Evolutionary conservation across 2,113 vertebrate genomes (phyloP).

Genomic region (Myxocyprinus asiaticus): DNA sequence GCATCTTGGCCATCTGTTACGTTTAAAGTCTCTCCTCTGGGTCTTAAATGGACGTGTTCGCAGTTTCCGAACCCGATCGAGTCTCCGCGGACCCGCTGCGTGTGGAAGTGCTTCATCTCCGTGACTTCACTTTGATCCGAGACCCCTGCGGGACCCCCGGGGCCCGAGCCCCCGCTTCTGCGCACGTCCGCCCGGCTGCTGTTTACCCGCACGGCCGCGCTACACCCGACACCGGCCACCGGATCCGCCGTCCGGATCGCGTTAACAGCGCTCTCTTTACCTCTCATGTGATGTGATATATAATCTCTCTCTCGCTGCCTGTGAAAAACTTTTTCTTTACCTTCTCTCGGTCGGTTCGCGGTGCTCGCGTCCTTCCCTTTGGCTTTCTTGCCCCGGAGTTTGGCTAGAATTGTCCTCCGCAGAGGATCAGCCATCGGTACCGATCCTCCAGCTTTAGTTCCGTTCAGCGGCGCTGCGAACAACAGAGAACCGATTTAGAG

Average conservation of each 20-base stretch:
- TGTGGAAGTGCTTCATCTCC: slow-evolving; percentile 43
- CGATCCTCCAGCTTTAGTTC: slow-evolving; percentile 65
- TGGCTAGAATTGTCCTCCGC: slow-evolving; percentile 87
- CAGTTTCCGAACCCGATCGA: slow-evolving; percentile 77
- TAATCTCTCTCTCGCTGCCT: slow-evolving; percentile 58
- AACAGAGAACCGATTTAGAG: slow-evolving; percentile 43
- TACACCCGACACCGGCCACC: slow-evolving; percentile 34
- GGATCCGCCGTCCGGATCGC: slow-evolving; percentile 57
- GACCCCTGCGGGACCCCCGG: slow-evolving; percentile 59
- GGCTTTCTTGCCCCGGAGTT: slow-evolving; percentile 84
- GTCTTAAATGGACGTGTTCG: slow-evolving; percentile 43
- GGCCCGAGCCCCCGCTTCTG: neutral
- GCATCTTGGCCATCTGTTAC: slow-evolving; percentile 34
- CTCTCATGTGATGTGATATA: slow-evolving; percentile 52
- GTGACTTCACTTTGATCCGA: slow-evolving; percentile 64
- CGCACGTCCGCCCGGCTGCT: neutral
- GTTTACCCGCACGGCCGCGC: too few species aligned
- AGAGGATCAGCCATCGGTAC: slow-evolving; percentile 89
- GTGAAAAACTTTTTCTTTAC: slow-evolving; percentile 77
- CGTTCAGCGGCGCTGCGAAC: slow-evolving; percentile 53
- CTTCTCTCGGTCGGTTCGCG: slow-evolving; percentile 71
- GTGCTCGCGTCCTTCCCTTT: slow-evolving; percentile 77
- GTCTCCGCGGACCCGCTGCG: slow-evolving; percentile 65
- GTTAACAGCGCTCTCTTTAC: slow-evolving; percentile 68
- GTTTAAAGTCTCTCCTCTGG: slow-evolving; percentile 27